Evolutionary conservation across 2,888 invertebrate genomes (phyloP).

Genomic region (Acrobasis consociella): DNA sequence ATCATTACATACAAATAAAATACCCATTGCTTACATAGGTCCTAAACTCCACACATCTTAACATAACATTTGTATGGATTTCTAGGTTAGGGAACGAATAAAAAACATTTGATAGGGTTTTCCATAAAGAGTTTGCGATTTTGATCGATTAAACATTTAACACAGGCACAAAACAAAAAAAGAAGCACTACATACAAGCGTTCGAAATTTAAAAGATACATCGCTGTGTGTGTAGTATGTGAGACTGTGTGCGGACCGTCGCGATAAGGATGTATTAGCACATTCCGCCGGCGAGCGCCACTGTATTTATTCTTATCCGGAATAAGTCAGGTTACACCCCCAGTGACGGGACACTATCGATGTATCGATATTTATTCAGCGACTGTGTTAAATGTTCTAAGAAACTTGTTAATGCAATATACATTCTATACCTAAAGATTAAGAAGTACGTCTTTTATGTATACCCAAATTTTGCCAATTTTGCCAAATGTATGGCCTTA

Average conservation of each 20-base stretch:
- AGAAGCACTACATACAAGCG: conserved; percentile 10
- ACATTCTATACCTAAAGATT: too few species aligned
- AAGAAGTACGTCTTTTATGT: too few species aligned
- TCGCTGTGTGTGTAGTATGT: conserved; percentile 40
- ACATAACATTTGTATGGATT: too few species aligned
- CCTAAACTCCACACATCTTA: too few species aligned
- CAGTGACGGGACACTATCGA: conserved; percentile 62
- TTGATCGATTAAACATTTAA: background rate
- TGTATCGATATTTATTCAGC: conserved; percentile 25
- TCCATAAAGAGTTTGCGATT: too few species aligned
- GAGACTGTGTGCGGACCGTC: conserved; percentile 46
- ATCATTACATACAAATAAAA: too few species aligned
- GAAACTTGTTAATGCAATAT: background rate
- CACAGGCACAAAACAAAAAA: background rate
- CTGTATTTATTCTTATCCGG: conserved; percentile 81
- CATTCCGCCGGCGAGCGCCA: conserved; percentile 74
- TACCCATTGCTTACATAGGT: too few species aligned
- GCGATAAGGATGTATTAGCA: conserved; percentile 81
- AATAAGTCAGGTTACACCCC: conserved; percentile 79
- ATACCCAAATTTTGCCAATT: too few species aligned
- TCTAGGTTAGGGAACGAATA: too few species aligned
- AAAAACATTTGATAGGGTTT: too few species aligned
- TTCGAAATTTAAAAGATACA: conserved; percentile 31
- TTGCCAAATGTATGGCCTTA: too few species aligned
- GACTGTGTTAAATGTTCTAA: background rate